phyloP scores from a whole-genome alignment of 2,113 vertebrate species.

The Tichodroma muraria region DNA sequence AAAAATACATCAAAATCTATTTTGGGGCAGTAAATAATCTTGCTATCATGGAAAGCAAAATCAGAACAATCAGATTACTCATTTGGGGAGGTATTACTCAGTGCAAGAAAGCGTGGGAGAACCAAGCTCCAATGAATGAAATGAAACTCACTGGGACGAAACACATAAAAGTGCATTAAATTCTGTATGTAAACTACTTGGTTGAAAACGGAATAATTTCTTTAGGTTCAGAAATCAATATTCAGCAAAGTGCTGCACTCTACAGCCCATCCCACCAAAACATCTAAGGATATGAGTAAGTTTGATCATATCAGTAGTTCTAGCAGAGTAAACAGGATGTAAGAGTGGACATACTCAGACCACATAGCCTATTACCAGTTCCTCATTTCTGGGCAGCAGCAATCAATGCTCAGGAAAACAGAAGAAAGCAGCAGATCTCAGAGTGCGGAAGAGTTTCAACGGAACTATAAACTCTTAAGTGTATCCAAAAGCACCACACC shows the following conservation, averaged over 20 bases:
- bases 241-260: background rate
- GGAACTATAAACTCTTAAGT: background rate
- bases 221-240: background rate
- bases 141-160: background rate
- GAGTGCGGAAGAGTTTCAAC: background rate
- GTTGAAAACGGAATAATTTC: background rate
- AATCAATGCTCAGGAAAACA: background rate
- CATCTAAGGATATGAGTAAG: background rate
- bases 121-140: background rate
- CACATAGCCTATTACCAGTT: background rate
- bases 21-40: slow-evolving; percentile 18
- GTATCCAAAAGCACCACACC: background rate
- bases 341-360: background rate
- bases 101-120: slow-evolving; percentile 28
- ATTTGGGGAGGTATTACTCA: slow-evolving; percentile 13
- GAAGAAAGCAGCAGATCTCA: background rate
- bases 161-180: background rate
- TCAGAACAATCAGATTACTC: slow-evolving; percentile 41
- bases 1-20: background rate
- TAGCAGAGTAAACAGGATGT: slow-evolving; percentile 41
- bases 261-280: background rate
- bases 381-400: background rate
- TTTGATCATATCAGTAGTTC: background rate
- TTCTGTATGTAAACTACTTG: background rate
- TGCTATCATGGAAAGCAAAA: background rate